phyloP scores from a whole-genome alignment of 2,113 vertebrate genomes.

The Daphoenositta chrysoptera region DNA sequence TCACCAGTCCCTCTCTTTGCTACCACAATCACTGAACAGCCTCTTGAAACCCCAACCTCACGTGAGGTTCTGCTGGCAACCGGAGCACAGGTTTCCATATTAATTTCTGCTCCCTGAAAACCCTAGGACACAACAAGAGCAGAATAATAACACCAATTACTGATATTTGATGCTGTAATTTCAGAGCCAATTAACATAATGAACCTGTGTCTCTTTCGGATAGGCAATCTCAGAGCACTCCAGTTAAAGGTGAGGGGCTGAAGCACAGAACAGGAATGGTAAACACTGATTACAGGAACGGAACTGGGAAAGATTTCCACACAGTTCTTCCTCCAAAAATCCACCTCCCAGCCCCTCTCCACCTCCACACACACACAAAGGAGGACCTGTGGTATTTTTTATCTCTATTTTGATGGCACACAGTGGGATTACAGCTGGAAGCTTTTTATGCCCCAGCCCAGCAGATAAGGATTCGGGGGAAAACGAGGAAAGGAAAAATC shows the following conservation, averaged over 20 bases:
- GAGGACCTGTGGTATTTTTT: neutral
- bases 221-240: neutral
- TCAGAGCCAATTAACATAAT: conserved; percentile 42
- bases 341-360: fast-evolving
- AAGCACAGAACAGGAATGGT: neutral
- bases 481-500: neutral
- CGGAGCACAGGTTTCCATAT: neutral
- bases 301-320: neutral
- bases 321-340: neutral
- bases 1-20: neutral
- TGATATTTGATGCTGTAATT: conserved; percentile 15
- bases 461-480: neutral
- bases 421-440: neutral
- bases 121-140: neutral
- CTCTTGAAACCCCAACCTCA: neutral
- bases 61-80: neutral
- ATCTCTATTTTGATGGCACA: neutral
- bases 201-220: neutral
- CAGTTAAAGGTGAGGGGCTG: neutral
- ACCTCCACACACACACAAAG: neutral
- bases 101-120: neutral
- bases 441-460: neutral
- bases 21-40: neutral
- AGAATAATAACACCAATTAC: conserved; percentile 11
- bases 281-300: neutral